These are phyloP conservation scores for Peucedramus taeniatus DNA, from an alignment of 2,113 vertebrate species.

Conservation along the genomic window DNA sequence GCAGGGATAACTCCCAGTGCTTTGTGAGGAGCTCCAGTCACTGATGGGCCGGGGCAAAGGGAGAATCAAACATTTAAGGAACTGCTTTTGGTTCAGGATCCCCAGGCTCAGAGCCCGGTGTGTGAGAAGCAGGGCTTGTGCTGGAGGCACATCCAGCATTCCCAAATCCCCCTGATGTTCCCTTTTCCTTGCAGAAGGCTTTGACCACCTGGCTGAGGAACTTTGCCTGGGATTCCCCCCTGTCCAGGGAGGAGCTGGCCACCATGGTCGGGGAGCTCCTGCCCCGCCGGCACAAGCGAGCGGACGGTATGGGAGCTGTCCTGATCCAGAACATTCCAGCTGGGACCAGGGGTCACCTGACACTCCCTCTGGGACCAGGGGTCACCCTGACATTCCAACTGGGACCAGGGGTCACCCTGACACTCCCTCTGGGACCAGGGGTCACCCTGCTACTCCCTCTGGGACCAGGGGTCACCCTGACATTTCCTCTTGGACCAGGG, in stretches of 20 bases:
- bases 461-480: not conserved
- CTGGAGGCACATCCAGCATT: not conserved
- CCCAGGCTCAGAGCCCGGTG: not conserved
- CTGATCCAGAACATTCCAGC: fast-evolving
- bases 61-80: not conserved
- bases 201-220: not conserved
- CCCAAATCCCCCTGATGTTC: not conserved
- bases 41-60: too few relatives aligned
- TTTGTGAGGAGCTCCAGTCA: not conserved
- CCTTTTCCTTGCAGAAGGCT: constrained; percentile 10
- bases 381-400: fast-evolving
- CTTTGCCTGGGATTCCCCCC: not conserved
- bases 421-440: too few relatives aligned
- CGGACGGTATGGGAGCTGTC: not conserved
- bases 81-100: not conserved
- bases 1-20: not conserved
- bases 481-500: too few relatives aligned
- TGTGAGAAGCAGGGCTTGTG: not conserved
- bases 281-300: not conserved
- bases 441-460: not conserved
- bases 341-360: not conserved
- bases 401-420: too few relatives aligned
- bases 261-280: not conserved
- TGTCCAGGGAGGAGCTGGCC: not conserved
- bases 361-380: not conserved